Base-by-base conservation (phyloP, 2,797 vertebrate genomes). In the Ctenopoma kingsleyae region DNA sequence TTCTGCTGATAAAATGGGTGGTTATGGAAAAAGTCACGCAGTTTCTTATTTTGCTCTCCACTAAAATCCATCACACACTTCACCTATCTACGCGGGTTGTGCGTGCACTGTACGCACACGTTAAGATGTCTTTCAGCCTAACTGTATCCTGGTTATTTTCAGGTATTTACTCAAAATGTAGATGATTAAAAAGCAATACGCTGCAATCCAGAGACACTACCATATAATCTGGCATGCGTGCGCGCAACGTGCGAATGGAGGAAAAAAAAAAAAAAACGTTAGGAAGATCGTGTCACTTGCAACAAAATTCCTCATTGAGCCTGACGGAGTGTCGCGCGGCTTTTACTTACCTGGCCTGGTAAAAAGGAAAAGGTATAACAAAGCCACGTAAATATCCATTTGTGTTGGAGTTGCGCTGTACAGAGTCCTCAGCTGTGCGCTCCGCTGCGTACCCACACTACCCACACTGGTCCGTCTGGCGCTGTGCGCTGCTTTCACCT, bases 351-450 rank as follows among this genome's bases (percentile, higher is more conserved):
- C 91, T 91, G 93, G 76, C 87, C 85, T 85, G 78, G 87, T 77
- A 46, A 90, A 83, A 67, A 93, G 81, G 66, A 92, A 76, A 67
- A 92, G 41, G 19, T 80, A 80, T 17, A 92, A 77, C 71, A 94
- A 85, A 79, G 82, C 76, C 82, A 90, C 87, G 85, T 86, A 87
- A 89, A 94, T 84, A 93, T 94, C 93, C 94, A 95, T 95, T 89
- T 92, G 91, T 83, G 81, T 80, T 27, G 57, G 74, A 84, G 81
- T 83, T 85, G 54, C 62, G 76, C 57, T 71, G 81, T 71, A 64
- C 73, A 83, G 81, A 84, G 83, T 92, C 89, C 84, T 62, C 74
- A 59, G 67, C 46, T 66, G 74, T 58, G 82, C 87, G 90, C 87
- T 71, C 72, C 27, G 70, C 75, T 38, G 74, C 16, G 71, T 72